Evolutionary conservation across 1,140 invertebrate species (phyloP), one percentile per base, ranked within the genome.

Genomic region (Drosophila nigrodunni): DNA sequence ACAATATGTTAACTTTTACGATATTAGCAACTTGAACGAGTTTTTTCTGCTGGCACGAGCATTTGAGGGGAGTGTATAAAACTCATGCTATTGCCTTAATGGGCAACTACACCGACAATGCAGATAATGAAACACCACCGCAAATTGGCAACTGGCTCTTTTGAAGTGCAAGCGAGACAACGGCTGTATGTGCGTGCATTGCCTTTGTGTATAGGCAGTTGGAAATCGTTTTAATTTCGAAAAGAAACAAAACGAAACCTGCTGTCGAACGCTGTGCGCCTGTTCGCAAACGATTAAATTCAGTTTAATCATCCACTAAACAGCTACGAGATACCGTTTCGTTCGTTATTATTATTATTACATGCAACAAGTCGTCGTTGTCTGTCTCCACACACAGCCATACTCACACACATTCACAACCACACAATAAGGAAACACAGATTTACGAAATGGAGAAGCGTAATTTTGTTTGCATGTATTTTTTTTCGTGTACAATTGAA

Each of bases 281-380:
- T 92, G 85, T 88, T 92, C 88, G 77, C 91, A 92, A 92, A 92
- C 91, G 91, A 92, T 92, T 92, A 92, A 92, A 92, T 92, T 92
- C 91, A 92, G 91, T 92, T 92, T 92, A 92, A 92, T 92, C 90
- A 92, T 92, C 91, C 91, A 92, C 90, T 89, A 92, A 92, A 85
- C 82, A 86, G 82, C 78, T 90, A 87, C 82, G 85, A 86, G 78
- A 90, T 86, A 90, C 86, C 77, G 81, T 89, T 89, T 89, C 86
- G 85, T 89, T 90, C 85, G 85, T 89, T 89, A 89, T 89, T 89
- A 89, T 89, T 89, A 89, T 90, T 88, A 88, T 88, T 88, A 88
- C 80, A 89, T 80, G 77, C 83, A 87, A 80, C 83, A 88, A 87
- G 79, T 87, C 52, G 52, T 49, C 52, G 49, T 18, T 49, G 69